Conservation (phyloP, 2,888 invertebrate genomes). For the Odontothrips loti region DNA sequence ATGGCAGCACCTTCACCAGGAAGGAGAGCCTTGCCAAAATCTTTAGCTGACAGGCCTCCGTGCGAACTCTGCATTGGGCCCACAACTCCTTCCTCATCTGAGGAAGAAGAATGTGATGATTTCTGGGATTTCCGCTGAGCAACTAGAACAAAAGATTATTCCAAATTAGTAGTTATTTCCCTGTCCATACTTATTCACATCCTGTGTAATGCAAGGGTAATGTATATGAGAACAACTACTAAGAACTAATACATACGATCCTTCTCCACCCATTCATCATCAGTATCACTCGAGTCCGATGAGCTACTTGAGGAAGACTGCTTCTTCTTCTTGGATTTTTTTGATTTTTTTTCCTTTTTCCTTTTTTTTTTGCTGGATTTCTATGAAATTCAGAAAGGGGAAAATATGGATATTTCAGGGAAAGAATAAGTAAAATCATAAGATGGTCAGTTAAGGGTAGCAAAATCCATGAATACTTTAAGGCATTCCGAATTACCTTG, state of each 20-base stretch:
- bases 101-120: conserved; percentile 45
- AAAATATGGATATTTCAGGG: conserved; percentile 10
- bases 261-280: conserved; percentile 68
- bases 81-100: conserved; percentile 53
- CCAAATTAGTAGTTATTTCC: neutral
- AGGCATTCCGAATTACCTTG: conserved; percentile 31
- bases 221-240: no score
- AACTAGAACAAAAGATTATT: conserved; percentile 14
- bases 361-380: conserved; percentile 51
- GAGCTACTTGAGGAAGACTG: conserved; percentile 44
- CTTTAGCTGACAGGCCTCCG: conserved; percentile 67
- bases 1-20: conserved; percentile 99
- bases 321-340: conserved; percentile 51
- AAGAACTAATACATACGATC: conserved; percentile 46
- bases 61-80: conserved; percentile 69
- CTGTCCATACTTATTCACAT: no score
- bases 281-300: conserved; percentile 47
- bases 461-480: neutral
- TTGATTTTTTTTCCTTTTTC: conserved; percentile 55
- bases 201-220: no score
- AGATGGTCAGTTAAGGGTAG: neutral
- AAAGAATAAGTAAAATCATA: conserved; percentile 25
- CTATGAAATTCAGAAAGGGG: conserved; percentile 45
- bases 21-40: conserved; percentile 86
- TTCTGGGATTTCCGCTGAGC: neutral